phyloP scores from a whole-genome alignment of 2,113 vertebrate species.

The pig (Sus scrofa) region DNA sequence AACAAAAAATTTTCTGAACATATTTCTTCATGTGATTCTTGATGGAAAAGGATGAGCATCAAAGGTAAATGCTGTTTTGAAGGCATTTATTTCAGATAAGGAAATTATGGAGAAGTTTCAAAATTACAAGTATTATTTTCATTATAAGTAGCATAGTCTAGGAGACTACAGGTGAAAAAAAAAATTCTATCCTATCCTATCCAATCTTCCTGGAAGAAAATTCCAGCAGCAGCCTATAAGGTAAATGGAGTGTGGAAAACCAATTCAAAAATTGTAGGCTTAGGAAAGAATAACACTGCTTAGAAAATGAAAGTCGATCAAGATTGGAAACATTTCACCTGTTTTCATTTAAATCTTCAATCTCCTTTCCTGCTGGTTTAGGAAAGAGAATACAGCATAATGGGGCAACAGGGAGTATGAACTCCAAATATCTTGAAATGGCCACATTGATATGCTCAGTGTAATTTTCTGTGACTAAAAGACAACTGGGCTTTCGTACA shows the following conservation, averaged over 20 bases:
- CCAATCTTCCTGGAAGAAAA: conserved; percentile 57
- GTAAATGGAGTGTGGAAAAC: conserved; percentile 76
- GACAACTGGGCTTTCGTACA: conserved; percentile 33
- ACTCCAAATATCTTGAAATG: conserved; percentile 48
- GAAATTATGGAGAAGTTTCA: neutral
- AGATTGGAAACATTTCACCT: conserved; percentile 65
- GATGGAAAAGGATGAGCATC: neutral
- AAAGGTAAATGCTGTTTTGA: conserved; percentile 43
- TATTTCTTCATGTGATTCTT: conserved; percentile 9
- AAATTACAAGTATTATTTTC: conserved; percentile 29
- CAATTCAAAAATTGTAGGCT: conserved; percentile 75
- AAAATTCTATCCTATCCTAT: neutral
- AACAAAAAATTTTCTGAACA: neutral
- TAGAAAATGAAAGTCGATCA: conserved; percentile 74
- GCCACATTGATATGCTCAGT: neutral
- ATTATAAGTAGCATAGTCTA: conserved; percentile 38
- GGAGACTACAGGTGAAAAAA: neutral
- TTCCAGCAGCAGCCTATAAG: conserved; percentile 59
- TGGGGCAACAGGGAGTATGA: neutral
- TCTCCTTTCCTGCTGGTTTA: conserved; percentile 60
- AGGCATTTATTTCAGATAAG: neutral
- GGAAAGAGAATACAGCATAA: conserved; percentile 28
- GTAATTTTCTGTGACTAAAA: conserved; percentile 58
- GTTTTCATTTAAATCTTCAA: conserved; percentile 66
- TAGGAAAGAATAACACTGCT: conserved; percentile 67